Conservation (phyloP, 2,113 vertebrate species). For the Colossoma macropomum region DNA sequence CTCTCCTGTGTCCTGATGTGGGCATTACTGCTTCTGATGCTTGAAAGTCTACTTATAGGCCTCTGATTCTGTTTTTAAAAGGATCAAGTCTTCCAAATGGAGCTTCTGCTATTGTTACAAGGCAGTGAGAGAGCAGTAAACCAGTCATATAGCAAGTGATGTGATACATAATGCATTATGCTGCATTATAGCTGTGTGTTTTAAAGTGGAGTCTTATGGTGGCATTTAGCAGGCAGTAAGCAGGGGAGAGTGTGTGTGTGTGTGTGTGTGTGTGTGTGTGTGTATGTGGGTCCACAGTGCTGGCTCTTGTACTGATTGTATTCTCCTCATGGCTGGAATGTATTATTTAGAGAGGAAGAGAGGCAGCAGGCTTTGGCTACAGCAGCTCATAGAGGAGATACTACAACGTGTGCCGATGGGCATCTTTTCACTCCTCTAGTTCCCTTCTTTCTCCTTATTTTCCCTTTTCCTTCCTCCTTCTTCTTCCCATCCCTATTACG, state of each 20-base stretch:
- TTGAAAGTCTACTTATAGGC: neutral
- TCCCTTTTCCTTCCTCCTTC: neutral
- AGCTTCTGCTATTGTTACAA: neutral
- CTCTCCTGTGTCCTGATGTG: constrained; percentile 20
- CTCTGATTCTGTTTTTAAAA: constrained; percentile 28
- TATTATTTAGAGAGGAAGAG: constrained; percentile 20
- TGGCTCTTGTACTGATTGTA: constrained; percentile 7
- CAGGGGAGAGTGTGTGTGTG: constrained; percentile 4
- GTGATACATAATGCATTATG: constrained; percentile 44
- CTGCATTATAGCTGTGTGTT: constrained; percentile 34
- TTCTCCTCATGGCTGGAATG: constrained; percentile 22
- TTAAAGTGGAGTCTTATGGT: constrained; percentile 37
- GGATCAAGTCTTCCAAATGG: constrained; percentile 8
- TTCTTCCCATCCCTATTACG: neutral
- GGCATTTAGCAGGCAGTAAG: constrained; percentile 16
- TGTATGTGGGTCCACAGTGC: constrained; percentile 25
- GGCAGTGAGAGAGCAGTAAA: constrained; percentile 17
- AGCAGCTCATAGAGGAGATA: neutral
- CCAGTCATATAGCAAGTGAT: neutral
- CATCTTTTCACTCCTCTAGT: neutral
- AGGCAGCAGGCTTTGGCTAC: constrained; percentile 11
- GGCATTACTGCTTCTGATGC: constrained; percentile 25
- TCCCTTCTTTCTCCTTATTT: constrained; percentile 4
- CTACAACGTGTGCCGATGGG: neutral
- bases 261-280: constrained; percentile 18